Percentiles rank a stretch among this genome's conserved stretches.
Conservation (phyloP, 2,113 vertebrate species). For the Dinomys branickii region DNA sequence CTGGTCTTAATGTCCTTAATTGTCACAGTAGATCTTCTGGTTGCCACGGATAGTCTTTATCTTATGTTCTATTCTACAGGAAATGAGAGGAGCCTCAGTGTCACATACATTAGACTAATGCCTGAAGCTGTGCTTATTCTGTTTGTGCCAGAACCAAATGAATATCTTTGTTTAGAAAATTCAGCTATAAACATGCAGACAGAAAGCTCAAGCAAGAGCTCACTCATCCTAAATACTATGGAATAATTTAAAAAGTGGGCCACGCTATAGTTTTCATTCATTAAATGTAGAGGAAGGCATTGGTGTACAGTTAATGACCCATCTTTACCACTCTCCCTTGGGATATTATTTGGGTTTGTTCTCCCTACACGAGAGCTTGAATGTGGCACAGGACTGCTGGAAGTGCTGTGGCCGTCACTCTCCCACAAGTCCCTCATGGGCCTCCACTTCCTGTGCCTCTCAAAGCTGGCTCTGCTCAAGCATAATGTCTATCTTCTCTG, state of each 20-base stretch:
- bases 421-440: background rate
- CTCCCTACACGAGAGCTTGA: background rate
- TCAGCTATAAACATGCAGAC: background rate
- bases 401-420: background rate
- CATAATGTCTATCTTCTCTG: background rate
- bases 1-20: conserved; percentile 29
- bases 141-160: background rate
- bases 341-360: background rate
- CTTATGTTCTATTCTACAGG: conserved; percentile 47
- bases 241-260: background rate
- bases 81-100: conserved; percentile 46
- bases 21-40: background rate
- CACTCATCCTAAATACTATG: background rate
- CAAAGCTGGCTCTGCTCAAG: background rate
- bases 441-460: too few relatives aligned
- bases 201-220: background rate
- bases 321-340: background rate
- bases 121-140: background rate
- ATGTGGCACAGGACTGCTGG: background rate
- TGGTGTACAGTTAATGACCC: background rate
- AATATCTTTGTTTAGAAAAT: background rate
- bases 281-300: background rate
- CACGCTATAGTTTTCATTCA: background rate
- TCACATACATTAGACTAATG: background rate
- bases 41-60: conserved; percentile 41